phyloP scores from a whole-genome alignment of 2,113 vertebrate species.

The Forbesichthys agassizii region DNA sequence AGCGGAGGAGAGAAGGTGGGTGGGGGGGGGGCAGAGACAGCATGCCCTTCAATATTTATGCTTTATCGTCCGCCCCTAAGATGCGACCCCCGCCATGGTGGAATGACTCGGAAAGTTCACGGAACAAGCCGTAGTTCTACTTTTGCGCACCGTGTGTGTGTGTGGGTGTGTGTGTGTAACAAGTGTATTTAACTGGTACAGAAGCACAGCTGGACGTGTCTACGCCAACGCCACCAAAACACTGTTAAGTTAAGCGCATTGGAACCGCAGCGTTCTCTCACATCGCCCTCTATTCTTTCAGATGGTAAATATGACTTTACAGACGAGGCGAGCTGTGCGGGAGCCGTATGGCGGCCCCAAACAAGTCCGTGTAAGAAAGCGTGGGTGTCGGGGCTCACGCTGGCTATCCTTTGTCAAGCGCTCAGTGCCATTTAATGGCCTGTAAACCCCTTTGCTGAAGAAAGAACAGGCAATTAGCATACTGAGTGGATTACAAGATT shows the following conservation, averaged over 20 bases:
- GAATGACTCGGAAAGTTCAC: no score
- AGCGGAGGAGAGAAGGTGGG: no score
- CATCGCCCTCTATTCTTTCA: no score
- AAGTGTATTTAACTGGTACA: not conserved
- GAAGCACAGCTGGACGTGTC: constrained; percentile 11
- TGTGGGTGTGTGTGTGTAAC: no score
- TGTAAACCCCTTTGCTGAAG: constrained; percentile 70
- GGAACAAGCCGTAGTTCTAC: no score
- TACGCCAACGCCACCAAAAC: constrained; percentile 6
- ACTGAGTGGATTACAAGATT: constrained; percentile 78
- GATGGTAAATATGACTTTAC: not conserved
- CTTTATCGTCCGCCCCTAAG: no score
- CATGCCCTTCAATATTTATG: no score
- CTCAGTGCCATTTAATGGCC: constrained; percentile 76
- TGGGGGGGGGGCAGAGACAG: no score
- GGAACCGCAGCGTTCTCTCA: no score
- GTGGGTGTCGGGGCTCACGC: constrained; percentile 33
- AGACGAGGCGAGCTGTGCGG: not conserved
- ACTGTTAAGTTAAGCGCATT: constrained; percentile 15
- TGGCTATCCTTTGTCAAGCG: constrained; percentile 73
- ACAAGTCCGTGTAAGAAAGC: constrained; percentile 58
- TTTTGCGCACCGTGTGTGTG: no score
- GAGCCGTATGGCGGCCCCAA: constrained; percentile 21
- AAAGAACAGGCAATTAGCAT: constrained; percentile 78
- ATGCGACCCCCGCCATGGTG: no score